Percentiles rank a stretch among this genome's conserved stretches.
phyloP scores from a whole-genome alignment of 1,140 invertebrate species.

The Cyphomyrmex costatus region DNA sequence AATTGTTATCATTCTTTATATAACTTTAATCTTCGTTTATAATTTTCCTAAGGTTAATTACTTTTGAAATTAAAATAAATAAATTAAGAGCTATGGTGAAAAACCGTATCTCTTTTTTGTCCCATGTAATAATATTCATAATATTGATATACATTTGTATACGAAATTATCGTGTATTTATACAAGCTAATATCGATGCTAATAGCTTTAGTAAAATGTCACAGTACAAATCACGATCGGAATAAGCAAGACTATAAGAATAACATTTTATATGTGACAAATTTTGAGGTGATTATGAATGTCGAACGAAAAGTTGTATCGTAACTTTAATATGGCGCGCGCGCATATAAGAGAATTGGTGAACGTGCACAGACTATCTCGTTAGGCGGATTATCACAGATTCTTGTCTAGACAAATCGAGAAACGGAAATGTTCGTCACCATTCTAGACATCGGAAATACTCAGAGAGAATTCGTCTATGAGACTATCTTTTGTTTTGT shows the following conservation, averaged over 20 bases:
- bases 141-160: background rate
- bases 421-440: slow-evolving; percentile 20
- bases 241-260: background rate
- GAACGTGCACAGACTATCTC: slow-evolving; percentile 43
- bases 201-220: background rate
- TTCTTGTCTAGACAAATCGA: slow-evolving; percentile 47
- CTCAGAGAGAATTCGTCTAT: background rate
- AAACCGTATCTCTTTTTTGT: background rate
- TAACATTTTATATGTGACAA: background rate
- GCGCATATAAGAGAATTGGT: background rate
- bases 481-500: background rate
- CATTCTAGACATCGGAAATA: slow-evolving; percentile 24
- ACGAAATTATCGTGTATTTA: background rate
- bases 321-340: background rate
- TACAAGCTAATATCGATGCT: background rate
- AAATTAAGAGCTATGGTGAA: background rate
- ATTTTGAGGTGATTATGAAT: background rate
- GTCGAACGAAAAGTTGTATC: background rate
- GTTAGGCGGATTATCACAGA: slow-evolving; percentile 41
- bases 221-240: background rate
- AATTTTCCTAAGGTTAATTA: background rate
- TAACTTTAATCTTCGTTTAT: background rate
- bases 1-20: background rate
- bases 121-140: background rate
- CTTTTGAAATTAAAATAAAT: background rate